phyloP scores from a whole-genome alignment of 2,113 vertebrate species.

The Chiloscyllium plagiosum region DNA sequence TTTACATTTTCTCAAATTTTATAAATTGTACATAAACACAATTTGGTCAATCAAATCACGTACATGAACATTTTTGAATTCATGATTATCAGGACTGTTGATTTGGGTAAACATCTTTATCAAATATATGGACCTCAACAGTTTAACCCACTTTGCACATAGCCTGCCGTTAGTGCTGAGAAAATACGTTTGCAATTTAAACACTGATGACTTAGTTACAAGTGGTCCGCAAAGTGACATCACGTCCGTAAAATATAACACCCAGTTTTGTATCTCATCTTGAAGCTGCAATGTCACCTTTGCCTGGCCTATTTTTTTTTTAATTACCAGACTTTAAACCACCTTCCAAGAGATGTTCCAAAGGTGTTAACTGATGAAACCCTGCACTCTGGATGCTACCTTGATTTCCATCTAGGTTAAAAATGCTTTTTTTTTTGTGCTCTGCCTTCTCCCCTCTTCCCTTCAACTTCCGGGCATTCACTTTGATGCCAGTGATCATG shows the following conservation, averaged over 20 bases:
- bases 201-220: neutral
- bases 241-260: neutral
- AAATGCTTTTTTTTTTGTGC: neutral
- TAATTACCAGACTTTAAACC: neutral
- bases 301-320: neutral
- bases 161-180: neutral
- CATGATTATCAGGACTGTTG: constrained; percentile 5
- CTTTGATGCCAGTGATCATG: neutral
- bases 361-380: neutral
- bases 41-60: neutral
- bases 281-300: constrained; percentile 8
- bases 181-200: neutral
- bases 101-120: neutral
- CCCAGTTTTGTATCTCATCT: neutral
- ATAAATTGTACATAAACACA: neutral
- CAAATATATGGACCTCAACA: neutral
- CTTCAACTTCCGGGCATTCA: neutral
- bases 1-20: neutral
- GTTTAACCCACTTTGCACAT: neutral
- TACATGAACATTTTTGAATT: neutral
- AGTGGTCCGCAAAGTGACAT: neutral
- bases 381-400: neutral
- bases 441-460: neutral
- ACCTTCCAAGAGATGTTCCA: neutral
- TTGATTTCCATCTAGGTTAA: constrained; percentile 1